Base-by-base conservation (phyloP, 2,888 invertebrate genomes). In the Schizotus pectinicornis region DNA sequence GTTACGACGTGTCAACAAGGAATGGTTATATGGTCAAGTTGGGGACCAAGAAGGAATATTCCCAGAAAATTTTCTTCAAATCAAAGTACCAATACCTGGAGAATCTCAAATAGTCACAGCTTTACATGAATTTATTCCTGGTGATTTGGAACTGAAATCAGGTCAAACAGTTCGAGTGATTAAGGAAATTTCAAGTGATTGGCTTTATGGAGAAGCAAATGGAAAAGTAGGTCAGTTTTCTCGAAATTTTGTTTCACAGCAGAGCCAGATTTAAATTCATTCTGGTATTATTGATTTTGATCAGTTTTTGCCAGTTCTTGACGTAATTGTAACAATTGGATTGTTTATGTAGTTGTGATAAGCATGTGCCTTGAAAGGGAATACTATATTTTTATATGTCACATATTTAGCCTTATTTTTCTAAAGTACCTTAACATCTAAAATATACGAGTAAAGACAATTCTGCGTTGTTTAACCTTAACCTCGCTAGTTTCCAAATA, bases 21-120 rank as follows among this genome's bases (percentile, higher is more conserved):
- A 92, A 65, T 95, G 95, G 95, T 80, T 90, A 63, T 87, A 84
- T 74, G 95, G 95, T 5, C 84, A 85, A 67, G 79, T 88, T 50
- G 69, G 71, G 47, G 78, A 79, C 50, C 85, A 85, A 51, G 87
- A 88, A 75, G 95, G 95, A 35, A 87, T 94, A 66, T 94, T 95
- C 80, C 95, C 95, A 1, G 81, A 84, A 13, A 91, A 86, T 78
- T 94, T 91, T 79, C 84, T 94, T 63, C 86, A 92, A 67, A 80
- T 94, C 41, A 87, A 88, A 75, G 85, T 90, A 64, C 90, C 92
- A 51, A 78, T 91, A 54, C 80, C 83, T 30, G 81, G 80, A 62
- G 73, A 74, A 48, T 65, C 70, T 48, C 80, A 81, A 62, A 82
- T 81, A 59, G 84, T 84, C 1, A 88, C 86, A 45, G 91, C 89